Base-by-base conservation (phyloP, 2,113 vertebrate genomes). In the Paraplagusia blochii region DNA sequence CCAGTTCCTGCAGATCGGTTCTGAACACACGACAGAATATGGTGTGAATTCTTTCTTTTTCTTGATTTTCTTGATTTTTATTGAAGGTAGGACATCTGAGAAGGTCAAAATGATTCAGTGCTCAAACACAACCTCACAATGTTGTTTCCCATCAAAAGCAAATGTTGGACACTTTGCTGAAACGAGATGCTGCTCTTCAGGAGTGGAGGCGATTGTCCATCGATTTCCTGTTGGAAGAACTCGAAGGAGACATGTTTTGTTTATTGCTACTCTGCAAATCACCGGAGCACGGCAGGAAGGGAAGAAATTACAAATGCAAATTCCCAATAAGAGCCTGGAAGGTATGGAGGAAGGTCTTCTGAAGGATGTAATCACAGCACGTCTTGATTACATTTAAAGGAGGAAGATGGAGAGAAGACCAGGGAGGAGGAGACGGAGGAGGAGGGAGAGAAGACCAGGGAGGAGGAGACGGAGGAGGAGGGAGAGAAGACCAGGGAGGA, bases 281-380 rank as follows among this genome's bases (percentile, higher is more conserved):
- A 78, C 65, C 9, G 50, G 53, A 81, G 74, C 80, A 51, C 64
- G 55, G 66, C 62, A 52, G 66, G 70, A 52, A 64, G 72, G 66
- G 65, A 77, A 74, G 77, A 72, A 81, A 83, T 88, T 87, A 88
- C 61, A 82, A 84, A 88, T 88, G 84, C 80, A 81, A 80, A 87
- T 88, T 79, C 57, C 47, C 59, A 67, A 62, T 76, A 79, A 85
- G 76, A 76, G 74, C 79, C 84, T 78, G 59, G 68, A 81, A 87
- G 77, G 83, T 85, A 59, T 69, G 72, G 61, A 69, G 65, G 83
- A 81, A 83, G 74, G 82, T 82, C 72, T 72, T 84, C 80, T 62
- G 56, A 78, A 79, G 81, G 74, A 84, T 84, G 77, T 85, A 72
- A 81, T 82, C 79, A 82, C 74, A 79, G 73, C 48, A 63, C 74